phyloP scores from a whole-genome alignment of 2,113 vertebrate genomes.

The Camelus bactrianus region DNA sequence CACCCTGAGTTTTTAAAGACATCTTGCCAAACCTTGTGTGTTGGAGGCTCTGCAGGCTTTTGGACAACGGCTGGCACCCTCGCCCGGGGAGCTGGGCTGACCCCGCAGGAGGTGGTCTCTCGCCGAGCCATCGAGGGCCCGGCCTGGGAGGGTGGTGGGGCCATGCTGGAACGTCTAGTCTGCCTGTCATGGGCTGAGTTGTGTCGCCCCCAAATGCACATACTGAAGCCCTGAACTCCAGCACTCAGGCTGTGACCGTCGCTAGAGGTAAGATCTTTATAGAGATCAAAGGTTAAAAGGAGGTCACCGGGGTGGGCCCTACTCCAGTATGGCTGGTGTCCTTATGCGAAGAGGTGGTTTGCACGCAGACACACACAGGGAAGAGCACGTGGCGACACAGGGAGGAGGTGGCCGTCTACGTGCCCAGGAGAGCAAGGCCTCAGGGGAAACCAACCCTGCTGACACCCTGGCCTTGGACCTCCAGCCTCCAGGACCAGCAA shows the following conservation, averaged over 20 bases:
- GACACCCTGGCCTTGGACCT: background rate
- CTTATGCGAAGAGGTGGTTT: background rate
- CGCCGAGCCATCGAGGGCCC: accelerated
- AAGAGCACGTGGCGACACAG: accelerated
- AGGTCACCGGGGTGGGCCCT: background rate
- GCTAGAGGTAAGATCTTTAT: background rate
- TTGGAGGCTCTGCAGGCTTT: background rate
- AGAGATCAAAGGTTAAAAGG: background rate
- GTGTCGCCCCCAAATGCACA: accelerated
- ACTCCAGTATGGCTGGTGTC: background rate
- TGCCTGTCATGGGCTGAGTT: background rate
- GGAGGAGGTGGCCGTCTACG: accelerated
- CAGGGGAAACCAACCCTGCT: background rate
- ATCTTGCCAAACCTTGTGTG: background rate
- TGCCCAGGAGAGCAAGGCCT: background rate
- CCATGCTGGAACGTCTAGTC: background rate
- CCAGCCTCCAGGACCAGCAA: background rate
- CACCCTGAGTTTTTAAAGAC: background rate
- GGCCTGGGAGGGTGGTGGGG: background rate
- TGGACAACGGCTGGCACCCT: background rate
- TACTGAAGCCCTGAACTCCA: background rate
- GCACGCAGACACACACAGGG: background rate
- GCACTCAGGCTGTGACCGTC: background rate
- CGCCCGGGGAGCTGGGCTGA: background rate
- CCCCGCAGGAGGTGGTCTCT: background rate